Evolutionary conservation across 1,140 invertebrate genomes (phyloP), one percentile per base, ranked within the genome.

Genomic region (Atopsyche davidsoni): DNA sequence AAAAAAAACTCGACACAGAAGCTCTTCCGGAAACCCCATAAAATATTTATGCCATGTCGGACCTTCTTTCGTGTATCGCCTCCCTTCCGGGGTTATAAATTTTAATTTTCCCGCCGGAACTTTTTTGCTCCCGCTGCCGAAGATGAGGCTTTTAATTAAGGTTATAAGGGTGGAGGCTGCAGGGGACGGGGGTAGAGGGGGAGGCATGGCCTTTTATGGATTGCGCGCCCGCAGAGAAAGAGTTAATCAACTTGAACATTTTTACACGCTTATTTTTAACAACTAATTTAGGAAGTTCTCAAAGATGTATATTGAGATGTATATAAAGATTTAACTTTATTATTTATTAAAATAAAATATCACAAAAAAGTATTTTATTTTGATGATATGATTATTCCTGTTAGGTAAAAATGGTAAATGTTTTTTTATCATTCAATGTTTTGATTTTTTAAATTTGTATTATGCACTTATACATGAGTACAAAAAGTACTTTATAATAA

Each of bases 81-180:
- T 39, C 50, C 55, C 46, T 53, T 44, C 55, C 51, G 46, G 51
- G 18, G 46, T 51, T 48, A 53, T 57, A 57, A 57, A 57, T 57
- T 57, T 57, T 57, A 57, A 57, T 57, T 57, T 57, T 50, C 52
- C 42, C 45, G 22, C 46, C 50, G 46, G 55, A 48, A 57, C 51
- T 57, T 57, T 55, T 57, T 57, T 57, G 43, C 51, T 57, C 51
- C 38, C 55, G 44, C 51, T 53, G 55, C 36, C 36, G 42, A 53
- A 57, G 55, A 57, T 53, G 55, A 53, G 51, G 55, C 55, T 53
- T 57, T 57, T 57, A 57, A 57, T 57, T 57, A 57, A 57, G 55
- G 51, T 57, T 57, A 57, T 57, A 51, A 57, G 24, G 24, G 24
- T 28, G 6, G 24, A 28, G 24, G 24, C 24, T 28, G 24, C 6